Evolutionary conservation across 37 sponge, comb jelly and placozoan genomes (phyloP).

Genomic region (Ephydatia muelleri): DNA sequence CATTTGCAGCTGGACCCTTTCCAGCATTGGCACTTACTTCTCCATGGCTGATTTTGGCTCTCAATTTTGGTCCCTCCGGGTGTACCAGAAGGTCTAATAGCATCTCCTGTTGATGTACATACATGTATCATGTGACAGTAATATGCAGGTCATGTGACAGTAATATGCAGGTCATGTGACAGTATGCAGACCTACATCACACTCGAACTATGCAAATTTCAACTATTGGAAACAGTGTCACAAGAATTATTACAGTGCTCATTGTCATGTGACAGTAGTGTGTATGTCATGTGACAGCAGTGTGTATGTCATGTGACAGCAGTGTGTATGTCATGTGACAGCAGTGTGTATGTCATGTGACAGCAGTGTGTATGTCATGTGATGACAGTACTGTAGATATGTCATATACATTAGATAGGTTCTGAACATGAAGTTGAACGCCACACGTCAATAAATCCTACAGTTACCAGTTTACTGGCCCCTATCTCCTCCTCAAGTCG

Average conservation of each 20-base stretch:
- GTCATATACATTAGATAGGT: constrained; percentile 7
- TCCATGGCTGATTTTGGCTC: constrained; percentile 91
- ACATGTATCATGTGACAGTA: neutral
- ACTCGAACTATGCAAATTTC: too few species aligned
- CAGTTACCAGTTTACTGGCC: constrained; percentile 17
- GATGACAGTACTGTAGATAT: neutral
- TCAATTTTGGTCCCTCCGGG: constrained; percentile 78
- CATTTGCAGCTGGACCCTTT: neutral
- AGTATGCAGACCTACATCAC: too few species aligned
- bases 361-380: neutral
- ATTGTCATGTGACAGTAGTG: too few species aligned
- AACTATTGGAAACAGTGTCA: neutral
- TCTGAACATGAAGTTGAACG: neutral
- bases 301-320: neutral
- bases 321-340: neutral
- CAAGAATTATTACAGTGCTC: too few species aligned
- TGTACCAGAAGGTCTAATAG: constrained; percentile 84
- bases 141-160: neutral
- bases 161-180: neutral
- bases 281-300: neutral
- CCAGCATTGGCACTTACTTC: constrained; percentile 48
- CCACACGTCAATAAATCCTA: neutral
- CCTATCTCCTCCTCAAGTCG: constrained; percentile 43
- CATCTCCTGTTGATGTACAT: constrained; percentile 57
- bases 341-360: neutral